These are phyloP conservation scores for Epirrhoe tristata DNA, from an alignment of 2,888 invertebrate species.

Conservation along the genomic window DNA sequence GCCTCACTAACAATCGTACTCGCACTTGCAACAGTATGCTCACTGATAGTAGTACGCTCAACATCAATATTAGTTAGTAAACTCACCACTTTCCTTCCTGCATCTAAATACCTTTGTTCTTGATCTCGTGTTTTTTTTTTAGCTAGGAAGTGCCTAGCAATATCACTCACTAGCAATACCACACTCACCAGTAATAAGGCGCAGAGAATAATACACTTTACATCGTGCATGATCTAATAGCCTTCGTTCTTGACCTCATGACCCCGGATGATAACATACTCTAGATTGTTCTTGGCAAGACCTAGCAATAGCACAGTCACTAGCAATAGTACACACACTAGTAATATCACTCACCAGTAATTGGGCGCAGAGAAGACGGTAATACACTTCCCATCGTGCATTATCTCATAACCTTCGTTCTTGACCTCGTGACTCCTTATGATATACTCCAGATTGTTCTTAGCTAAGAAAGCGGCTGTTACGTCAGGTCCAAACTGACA, in stretches of 20 bases:
- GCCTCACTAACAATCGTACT: too few relatives aligned
- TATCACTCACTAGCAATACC: neutral
- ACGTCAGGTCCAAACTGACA: conserved; percentile 99
- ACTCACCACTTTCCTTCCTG: too few relatives aligned
- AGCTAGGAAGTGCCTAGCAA: too few relatives aligned
- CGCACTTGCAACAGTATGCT: too few relatives aligned
- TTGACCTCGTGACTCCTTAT: conserved; percentile 99
- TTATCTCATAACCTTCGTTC: conserved; percentile 97
- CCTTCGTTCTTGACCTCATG: conserved; percentile 99
- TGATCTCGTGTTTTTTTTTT: too few relatives aligned
- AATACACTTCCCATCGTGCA: conserved; percentile 97
- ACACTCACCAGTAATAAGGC: conserved; percentile 97
- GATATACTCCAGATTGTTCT: conserved; percentile 96
- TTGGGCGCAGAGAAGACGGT: conserved; percentile 99
- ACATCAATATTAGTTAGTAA: too few relatives aligned
- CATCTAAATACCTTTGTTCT: too few relatives aligned
- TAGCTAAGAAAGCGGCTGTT: conserved; percentile 92
- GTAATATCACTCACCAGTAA: conserved; percentile 92
- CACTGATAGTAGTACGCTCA: too few relatives aligned
- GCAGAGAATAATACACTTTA: conserved; percentile 99
- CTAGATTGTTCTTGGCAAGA: conserved; percentile 53
- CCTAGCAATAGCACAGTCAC: too few relatives aligned
- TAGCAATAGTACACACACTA: neutral
- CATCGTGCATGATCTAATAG: conserved; percentile 97
- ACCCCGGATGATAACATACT: conserved; percentile 97